phyloP scores from a whole-genome alignment of 2,888 invertebrate species.

The Trilocha varians region DNA sequence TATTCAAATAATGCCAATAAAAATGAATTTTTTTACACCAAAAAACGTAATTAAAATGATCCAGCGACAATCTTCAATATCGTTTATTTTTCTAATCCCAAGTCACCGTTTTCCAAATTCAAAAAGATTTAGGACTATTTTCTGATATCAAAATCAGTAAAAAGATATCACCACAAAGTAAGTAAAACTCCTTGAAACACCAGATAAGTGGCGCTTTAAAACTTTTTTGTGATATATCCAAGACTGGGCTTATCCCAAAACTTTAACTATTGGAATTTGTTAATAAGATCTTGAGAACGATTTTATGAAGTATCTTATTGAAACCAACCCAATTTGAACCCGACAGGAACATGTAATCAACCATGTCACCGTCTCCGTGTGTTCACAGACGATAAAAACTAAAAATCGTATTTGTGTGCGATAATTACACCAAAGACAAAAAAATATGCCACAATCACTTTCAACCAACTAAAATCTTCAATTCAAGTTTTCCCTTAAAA shows the following conservation, averaged over 20 bases:
- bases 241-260: too few species aligned
- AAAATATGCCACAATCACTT: conserved; percentile 11
- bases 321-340: not conserved
- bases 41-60: not conserved
- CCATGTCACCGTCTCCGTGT: conserved; percentile 21
- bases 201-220: too few species aligned
- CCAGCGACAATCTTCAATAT: not conserved
- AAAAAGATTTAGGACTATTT: too few species aligned
- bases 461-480: conserved; percentile 14
- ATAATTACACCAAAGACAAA: conserved; percentile 19
- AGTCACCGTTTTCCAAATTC: not conserved
- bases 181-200: too few species aligned
- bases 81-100: not conserved
- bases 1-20: conserved; percentile 41
- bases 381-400: conserved; percentile 30
- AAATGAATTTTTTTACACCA: conserved; percentile 22
- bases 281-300: too few species aligned
- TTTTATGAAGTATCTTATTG: not conserved
- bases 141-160: too few species aligned
- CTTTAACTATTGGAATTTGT: too few species aligned
- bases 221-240: too few species aligned
- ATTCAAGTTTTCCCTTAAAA: conserved; percentile 33
- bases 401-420: conserved; percentile 24
- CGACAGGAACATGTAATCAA: conserved; percentile 9
- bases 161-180: too few species aligned